A percentile compares a stretch with the other conserved stretches of the same genome.
Conservation (phyloP, 2,797 vertebrate genomes). For the Pangasius sanitwongsei region DNA sequence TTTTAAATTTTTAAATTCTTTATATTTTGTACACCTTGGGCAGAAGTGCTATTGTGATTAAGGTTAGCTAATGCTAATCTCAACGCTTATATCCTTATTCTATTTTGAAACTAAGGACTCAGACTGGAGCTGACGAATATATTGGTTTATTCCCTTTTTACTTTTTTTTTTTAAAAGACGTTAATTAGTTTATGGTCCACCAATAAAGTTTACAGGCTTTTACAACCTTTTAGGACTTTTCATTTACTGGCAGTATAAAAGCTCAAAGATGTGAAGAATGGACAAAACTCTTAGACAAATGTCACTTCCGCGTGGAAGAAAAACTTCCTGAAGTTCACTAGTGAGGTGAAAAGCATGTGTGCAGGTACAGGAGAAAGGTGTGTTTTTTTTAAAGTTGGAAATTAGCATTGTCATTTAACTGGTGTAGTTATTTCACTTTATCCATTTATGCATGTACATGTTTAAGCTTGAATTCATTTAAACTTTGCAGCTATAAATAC, state of each 20-base stretch:
- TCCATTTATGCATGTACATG: not conserved
- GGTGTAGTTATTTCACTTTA: not conserved
- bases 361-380: not conserved
- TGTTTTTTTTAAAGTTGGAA: not conserved
- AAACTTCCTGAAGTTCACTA: constrained; percentile 37
- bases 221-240: constrained; percentile 77
- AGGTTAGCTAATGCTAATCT: not conserved
- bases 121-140: not conserved
- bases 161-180: constrained; percentile 43
- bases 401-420: not conserved
- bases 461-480: not conserved
- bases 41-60: not conserved
- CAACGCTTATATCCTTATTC: not conserved
- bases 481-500: not conserved
- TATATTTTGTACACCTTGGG: not conserved
- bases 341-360: not conserved
- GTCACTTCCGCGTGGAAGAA: constrained; percentile 19
- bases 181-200: constrained; percentile 79
- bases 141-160: not conserved
- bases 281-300: constrained; percentile 50
- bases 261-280: constrained; percentile 68
- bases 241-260: constrained; percentile 68
- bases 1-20: not conserved
- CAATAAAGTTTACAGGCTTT: constrained; percentile 87
- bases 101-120: not conserved